phyloP scores from a whole-genome alignment of 2,888 invertebrate genomes.

The Leuctra nigra region DNA sequence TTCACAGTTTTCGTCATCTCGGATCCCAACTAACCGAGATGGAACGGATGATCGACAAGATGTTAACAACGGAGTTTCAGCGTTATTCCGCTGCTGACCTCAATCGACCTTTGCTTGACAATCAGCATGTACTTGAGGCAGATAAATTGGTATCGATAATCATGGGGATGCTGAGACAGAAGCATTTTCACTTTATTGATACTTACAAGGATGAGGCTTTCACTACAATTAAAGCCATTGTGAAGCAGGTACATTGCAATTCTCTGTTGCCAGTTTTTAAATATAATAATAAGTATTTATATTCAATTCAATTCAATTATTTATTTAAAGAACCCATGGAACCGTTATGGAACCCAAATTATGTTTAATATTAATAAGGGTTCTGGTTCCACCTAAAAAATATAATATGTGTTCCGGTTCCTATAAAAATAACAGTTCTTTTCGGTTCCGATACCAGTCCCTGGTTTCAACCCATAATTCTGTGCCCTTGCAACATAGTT shows the following conservation, averaged over 20 bases:
- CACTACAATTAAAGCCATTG: slow-evolving; percentile 77
- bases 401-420: no score
- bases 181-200: slow-evolving; percentile 83
- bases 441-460: no score
- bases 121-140: slow-evolving; percentile 57
- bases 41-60: slow-evolving; percentile 91
- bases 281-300: no score
- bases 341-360: no score
- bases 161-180: slow-evolving; percentile 81
- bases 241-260: slow-evolving; percentile 62
- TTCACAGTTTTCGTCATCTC: slow-evolving; percentile 88
- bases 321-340: no score
- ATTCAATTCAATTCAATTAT: no score
- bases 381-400: no score
- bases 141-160: slow-evolving; percentile 84
- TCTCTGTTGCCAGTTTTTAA: no score
- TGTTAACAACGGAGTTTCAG: slow-evolving; percentile 93
- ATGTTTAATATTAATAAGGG: no score
- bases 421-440: no score
- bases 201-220: slow-evolving; percentile 83
- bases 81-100: slow-evolving; percentile 75
- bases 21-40: slow-evolving; percentile 94
- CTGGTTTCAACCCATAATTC: no score
- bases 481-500: no score
- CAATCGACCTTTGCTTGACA: slow-evolving; percentile 66